Conservation (phyloP, 1,140 invertebrate species). For the Pararge aegeria region DNA sequence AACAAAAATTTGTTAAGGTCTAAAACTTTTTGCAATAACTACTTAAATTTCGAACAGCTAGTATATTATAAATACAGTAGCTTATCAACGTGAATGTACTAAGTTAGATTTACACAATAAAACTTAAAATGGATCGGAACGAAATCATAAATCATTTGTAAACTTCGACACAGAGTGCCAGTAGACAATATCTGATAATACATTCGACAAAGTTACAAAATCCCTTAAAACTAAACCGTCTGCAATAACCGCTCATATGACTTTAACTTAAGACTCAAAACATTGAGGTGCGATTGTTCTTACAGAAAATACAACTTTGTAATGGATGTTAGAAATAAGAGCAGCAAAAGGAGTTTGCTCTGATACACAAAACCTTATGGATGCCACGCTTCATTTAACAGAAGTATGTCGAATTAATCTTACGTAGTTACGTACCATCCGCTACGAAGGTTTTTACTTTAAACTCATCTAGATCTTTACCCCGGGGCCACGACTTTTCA, state of each 20-base stretch:
- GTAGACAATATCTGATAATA: conserved; percentile 60
- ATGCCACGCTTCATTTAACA: conserved; percentile 72
- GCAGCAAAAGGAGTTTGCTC: conserved; percentile 46
- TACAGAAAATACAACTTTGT: conserved; percentile 23
- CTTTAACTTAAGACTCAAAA: conserved; percentile 34
- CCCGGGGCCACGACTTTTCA: conserved; percentile 8
- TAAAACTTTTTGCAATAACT: background rate
- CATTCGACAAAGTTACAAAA: conserved; percentile 4
- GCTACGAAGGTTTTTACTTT: conserved; percentile 58
- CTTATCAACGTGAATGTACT: background rate
- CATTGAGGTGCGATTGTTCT: conserved; percentile 6
- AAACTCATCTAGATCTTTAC: conserved; percentile 47
- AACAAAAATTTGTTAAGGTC: too few relatives aligned
- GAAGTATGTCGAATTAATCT: conserved; percentile 73
- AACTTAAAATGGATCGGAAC: conserved; percentile 36
- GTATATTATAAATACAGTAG: background rate
- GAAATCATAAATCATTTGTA: conserved; percentile 60
- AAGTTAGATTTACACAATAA: conserved; percentile 3
- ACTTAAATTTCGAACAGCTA: background rate
- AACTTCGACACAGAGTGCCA: conserved; percentile 45
- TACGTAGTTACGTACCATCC: conserved; percentile 53
- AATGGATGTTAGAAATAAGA: conserved; percentile 34
- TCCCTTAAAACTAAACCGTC: background rate
- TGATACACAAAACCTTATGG: conserved; percentile 61
- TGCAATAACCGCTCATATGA: background rate